Percentiles rank a stretch among this genome's conserved stretches.
These are phyloP conservation scores for Rambutsinella grinnellia DNA, from an alignment of 2,888 invertebrate species.

Conservation along the genomic window DNA sequence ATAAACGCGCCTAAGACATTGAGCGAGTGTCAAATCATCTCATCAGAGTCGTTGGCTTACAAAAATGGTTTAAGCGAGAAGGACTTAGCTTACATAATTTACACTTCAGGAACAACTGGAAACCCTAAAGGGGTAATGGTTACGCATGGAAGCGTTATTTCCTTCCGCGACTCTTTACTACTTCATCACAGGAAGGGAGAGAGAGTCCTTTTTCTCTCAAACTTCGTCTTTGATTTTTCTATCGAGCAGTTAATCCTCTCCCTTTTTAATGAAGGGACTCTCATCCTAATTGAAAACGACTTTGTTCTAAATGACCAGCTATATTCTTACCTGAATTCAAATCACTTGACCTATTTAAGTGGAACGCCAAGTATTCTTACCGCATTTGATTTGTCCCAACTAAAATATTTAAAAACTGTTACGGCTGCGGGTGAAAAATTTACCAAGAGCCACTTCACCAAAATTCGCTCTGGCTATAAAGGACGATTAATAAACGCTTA, in stretches of 20 bases:
- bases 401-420: neutral
- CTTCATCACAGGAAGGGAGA: neutral
- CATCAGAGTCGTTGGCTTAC: neutral
- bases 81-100: conserved; percentile 33
- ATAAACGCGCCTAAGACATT: no score
- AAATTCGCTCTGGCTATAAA: conserved; percentile 1
- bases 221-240: conserved; percentile 23
- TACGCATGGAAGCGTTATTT: conserved; percentile 4
- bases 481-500: conserved; percentile 3
- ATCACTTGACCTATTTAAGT: neutral
- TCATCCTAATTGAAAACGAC: neutral
- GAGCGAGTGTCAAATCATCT: no score
- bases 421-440: neutral
- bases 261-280: neutral
- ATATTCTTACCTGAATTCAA: neutral
- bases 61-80: neutral
- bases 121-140: conserved; percentile 37
- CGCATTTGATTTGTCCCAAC: neutral
- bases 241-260: conserved; percentile 18
- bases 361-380: conserved; percentile 9
- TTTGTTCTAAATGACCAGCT: neutral
- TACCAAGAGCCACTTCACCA: neutral
- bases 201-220: conserved; percentile 11
- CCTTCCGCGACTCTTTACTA: neutral
- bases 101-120: conserved; percentile 46